Evolutionary conservation across 2,797 vertebrate species (phyloP), one percentile per base, ranked within the genome.

Genomic region (Cirrhinus mrigala): DNA sequence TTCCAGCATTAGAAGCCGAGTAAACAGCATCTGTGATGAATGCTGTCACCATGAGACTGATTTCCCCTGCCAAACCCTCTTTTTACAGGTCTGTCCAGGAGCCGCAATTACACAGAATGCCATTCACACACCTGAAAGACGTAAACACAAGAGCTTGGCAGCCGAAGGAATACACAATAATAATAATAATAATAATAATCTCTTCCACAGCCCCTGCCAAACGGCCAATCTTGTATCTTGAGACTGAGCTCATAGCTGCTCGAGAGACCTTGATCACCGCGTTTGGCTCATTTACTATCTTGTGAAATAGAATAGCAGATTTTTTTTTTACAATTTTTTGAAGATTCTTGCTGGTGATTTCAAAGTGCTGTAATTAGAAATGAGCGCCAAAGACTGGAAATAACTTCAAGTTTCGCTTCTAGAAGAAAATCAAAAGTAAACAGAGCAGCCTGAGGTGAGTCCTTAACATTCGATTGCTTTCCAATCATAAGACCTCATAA

Each of bases 61-160:
- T 81, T 84, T 70, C 81, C 60, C 84, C 79, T 54, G 75, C 78
- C 75, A 74, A 77, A 46, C 79, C 58, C 29, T 80, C 66, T 87
- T 86, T 81, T 79, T 70, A 83, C 74, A 87, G 79, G 77, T 84
- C 70, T 73, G 62, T 81, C 81, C 22, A 37, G 54, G 62, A 70
- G 78, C 84, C 40, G 69, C 87, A 87, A 87, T 88, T 88, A 90
- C 70, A 71, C 87, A 68, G 77, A 88, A 85, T 77, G 84, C 60
- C 73, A 68, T 86, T 80, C 86, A 87, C 37, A 84, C 75, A 89
- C 86, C 87, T 90, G 69, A 87, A 90, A 88, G 60, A 44, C 44
- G 20, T 75, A 81, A 88, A 88, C 81, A 81, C 62, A 71, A 76
- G 69, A 81, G 52, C 33, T 58, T 77, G 78, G 79, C 83, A 87